Base-by-base conservation (phyloP, 2,113 vertebrate genomes). In the Psephotus haematonotus region DNA sequence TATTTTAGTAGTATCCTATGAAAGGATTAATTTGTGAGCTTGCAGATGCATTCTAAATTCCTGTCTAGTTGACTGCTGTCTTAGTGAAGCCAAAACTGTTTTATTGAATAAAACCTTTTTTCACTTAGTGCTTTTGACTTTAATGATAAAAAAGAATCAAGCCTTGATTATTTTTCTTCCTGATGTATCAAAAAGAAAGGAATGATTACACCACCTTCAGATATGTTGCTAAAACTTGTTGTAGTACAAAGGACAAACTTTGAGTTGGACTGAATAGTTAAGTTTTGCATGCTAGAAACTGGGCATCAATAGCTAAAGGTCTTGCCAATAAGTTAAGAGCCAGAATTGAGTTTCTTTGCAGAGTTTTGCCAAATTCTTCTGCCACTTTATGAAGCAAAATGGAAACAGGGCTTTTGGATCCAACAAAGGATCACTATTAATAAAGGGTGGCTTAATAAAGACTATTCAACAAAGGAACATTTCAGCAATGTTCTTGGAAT, bases 301-400 rank as follows among this genome's bases (percentile, higher is more conserved):
- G 31, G 17, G 10, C 29, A 29, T 43, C 39, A 64, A 1, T 64
- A 69, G 39, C 35, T 71, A 15, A 57, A 93, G 35, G 52, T 90
- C 50, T 76, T 0, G 0, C 57, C 62, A 77, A 0, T 35, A 76
- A 23, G 1, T 63, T 31, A n/a, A 39, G 20, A 75, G 29, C 37
- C 14, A 13, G 35, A 37, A 18, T 39, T 64, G 39, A 85, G 7
- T 85, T 94, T 82, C 43, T 82, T 82, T 43, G 29, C 39, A 25
- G 35, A 49, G 12, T 62, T 82, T 88, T 88, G 53, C 52, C 31
- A 35, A 76, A 64, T 33, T 86, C 11, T 35, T 84, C 25, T 84
- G 20, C 18, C 9, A 15, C 22, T 80, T 88, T 13, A 28, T 57
- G 39, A 24, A 64, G 62, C 14, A 76, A 85, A 94, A 68, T 55